Percentiles rank a stretch among this genome's conserved stretches.
phyloP scores from a whole-genome alignment of 92 coral and sea anemone species.

The Pocillopora grandis region DNA sequence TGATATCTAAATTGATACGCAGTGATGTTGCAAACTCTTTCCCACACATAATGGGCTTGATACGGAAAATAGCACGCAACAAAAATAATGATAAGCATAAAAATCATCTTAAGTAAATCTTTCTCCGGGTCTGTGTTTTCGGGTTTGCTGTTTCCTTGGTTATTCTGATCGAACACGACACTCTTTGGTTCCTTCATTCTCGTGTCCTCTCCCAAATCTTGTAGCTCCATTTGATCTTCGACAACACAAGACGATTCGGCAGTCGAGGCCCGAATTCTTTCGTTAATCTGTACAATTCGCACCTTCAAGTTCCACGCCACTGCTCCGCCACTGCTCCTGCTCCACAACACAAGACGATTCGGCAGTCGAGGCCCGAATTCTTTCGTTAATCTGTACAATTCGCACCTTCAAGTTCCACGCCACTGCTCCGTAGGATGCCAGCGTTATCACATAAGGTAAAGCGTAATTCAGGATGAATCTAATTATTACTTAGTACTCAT shows the following conservation, averaged over 20 bases:
- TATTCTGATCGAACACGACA: background rate
- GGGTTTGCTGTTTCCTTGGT: slow-evolving; percentile 10
- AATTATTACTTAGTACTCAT: slow-evolving; percentile 8
- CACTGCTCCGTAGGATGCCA: slow-evolving; percentile 59
- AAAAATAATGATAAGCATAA: slow-evolving; percentile 38
- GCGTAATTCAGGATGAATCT: slow-evolving; percentile 44
- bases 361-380: background rate
- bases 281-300: background rate
- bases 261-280: background rate
- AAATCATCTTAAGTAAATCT: slow-evolving; percentile 64
- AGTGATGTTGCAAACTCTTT: slow-evolving; percentile 16
- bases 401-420: slow-evolving; percentile 25
- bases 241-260: slow-evolving; percentile 1
- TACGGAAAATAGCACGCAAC: slow-evolving; percentile 57
- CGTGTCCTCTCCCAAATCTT: background rate
- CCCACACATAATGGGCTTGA: slow-evolving; percentile 49
- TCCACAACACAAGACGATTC: slow-evolving; percentile 4
- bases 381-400: background rate
- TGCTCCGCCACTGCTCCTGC: no score
- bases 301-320: slow-evolving; percentile 35
- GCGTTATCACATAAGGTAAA: slow-evolving; percentile 53
- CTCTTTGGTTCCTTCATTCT: background rate
- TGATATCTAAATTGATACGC: slow-evolving; percentile 30
- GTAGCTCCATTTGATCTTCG: slow-evolving; percentile 1
- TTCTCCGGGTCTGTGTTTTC: slow-evolving; percentile 30